A percentile compares a stretch with the other conserved stretches of the same genome.
Conservation (phyloP, 1,140 invertebrate species). For the Caerostris extrusa region DNA sequence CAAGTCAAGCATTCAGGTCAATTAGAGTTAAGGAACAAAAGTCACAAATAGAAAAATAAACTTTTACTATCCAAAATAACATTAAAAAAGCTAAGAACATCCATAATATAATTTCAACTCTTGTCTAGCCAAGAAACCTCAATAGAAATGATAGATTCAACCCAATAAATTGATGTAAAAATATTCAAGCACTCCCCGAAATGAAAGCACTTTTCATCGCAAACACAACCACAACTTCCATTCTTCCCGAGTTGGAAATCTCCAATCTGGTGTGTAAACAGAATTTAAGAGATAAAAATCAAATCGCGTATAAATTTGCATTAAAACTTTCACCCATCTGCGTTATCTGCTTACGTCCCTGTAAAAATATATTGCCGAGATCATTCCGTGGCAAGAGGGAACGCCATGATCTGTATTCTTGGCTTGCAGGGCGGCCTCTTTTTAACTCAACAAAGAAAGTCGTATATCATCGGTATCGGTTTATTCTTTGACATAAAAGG, state of each 20-base stretch:
- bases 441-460: conserved; percentile 30
- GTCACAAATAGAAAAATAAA: too few relatives aligned
- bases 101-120: too few relatives aligned
- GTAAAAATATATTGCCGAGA: conserved; percentile 4
- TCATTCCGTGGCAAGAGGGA: not conserved
- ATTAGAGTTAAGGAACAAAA: too few relatives aligned
- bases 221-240: not conserved
- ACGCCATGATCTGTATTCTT: conserved; percentile 1
- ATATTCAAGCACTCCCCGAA: not conserved
- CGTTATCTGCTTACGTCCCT: not conserved
- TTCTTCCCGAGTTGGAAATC: not conserved
- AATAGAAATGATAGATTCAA: too few relatives aligned
- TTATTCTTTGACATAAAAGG: conserved; percentile 35
- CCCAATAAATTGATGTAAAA: not conserved
- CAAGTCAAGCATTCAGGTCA: too few relatives aligned
- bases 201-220: not conserved
- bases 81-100: too few relatives aligned
- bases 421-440: not conserved
- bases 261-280: not conserved
- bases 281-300: not conserved
- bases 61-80: too few relatives aligned
- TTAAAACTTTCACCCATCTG: not conserved
- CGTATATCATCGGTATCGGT: conserved; percentile 49
- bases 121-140: too few relatives aligned
- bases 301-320: not conserved